phyloP scores from a whole-genome alignment of 2,113 vertebrate genomes.

The Caretta caretta region DNA sequence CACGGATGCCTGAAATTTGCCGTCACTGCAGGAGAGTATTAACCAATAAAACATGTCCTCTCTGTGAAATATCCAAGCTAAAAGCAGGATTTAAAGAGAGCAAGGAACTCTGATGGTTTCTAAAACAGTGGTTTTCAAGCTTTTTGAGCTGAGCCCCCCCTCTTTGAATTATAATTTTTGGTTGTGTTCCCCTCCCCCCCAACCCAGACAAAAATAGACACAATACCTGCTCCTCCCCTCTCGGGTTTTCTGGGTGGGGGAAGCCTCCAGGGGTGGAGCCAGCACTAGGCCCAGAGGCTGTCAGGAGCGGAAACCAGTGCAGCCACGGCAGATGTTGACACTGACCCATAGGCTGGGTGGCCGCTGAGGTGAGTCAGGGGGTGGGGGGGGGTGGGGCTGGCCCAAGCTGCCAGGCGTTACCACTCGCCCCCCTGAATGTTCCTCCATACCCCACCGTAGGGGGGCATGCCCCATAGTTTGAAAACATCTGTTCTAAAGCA shows the following conservation, averaged over 20 bases:
- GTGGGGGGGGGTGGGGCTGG: not conserved
- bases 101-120: not conserved
- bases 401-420: not conserved
- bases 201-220: not conserved
- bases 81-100: not conserved
- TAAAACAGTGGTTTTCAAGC: not conserved
- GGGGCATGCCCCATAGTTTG: not conserved
- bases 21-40: not conserved
- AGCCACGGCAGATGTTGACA: not conserved
- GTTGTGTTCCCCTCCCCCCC: not conserved
- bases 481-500: not conserved
- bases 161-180: not conserved
- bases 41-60: not conserved
- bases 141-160: not conserved
- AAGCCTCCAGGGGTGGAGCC: not conserved
- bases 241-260: not conserved
- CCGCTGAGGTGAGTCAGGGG: not conserved
- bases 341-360: not conserved
- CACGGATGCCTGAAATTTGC: not conserved
- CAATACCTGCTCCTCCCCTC: not conserved
- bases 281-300: not conserved
- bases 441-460: not conserved
- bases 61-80: not conserved
- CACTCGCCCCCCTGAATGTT: not conserved
- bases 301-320: not conserved